Evolutionary conservation across 2,113 vertebrate species (phyloP).

Genomic region (Narcine bancroftii): DNA sequence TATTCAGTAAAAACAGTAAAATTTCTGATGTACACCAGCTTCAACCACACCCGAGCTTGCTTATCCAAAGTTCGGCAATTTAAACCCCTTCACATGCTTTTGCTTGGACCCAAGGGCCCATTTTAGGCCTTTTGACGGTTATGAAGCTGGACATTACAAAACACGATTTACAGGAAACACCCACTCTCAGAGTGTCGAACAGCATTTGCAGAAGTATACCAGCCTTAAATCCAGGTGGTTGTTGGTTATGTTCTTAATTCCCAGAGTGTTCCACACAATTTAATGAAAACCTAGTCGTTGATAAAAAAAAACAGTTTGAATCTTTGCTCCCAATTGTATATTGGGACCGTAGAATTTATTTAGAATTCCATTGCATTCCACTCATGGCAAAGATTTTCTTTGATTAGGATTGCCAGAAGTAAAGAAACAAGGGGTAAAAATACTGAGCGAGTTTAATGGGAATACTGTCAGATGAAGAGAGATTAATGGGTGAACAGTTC

Average conservation of each 20-base stretch:
- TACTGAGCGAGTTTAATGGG: not conserved
- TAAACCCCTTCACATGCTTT: not conserved
- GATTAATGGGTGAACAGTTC: constrained; percentile 20
- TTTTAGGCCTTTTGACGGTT: not conserved
- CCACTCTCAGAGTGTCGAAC: not conserved
- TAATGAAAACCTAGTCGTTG: not conserved
- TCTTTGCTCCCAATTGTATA: not conserved
- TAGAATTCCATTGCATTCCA: too few species aligned
- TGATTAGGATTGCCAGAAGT: not conserved
- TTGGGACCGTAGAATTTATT: not conserved
- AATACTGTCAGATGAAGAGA: not conserved
- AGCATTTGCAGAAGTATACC: not conserved
- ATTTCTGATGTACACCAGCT: not conserved
- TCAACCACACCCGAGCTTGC: too few species aligned
- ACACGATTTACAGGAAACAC: not conserved
- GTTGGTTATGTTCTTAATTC: not conserved
- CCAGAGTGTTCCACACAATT: not conserved
- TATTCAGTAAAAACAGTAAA: not conserved
- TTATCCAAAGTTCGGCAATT: not conserved
- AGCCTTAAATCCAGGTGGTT: not conserved
- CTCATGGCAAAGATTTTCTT: not conserved
- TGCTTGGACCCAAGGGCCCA: too few species aligned
- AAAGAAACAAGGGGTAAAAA: not conserved
- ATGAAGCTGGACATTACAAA: not conserved
- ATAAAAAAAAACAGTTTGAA: not conserved